phyloP scores from a whole-genome alignment of 2,888 invertebrate genomes.

The Amiota mariae region DNA sequence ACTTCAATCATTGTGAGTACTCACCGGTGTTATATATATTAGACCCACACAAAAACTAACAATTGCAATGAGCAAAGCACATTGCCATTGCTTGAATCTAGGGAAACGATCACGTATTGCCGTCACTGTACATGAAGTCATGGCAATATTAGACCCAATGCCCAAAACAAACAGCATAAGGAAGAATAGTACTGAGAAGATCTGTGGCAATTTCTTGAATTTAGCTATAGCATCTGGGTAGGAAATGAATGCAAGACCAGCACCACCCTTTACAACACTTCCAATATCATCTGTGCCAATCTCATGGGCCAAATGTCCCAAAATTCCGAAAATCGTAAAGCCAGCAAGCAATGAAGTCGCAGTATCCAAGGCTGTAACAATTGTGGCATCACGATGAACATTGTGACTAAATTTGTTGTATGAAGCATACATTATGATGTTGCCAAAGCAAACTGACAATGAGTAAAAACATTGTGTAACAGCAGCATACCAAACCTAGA shows the following conservation, averaged over 20 bases:
- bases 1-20: slow-evolving; percentile 46
- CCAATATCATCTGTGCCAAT: slow-evolving; percentile 74
- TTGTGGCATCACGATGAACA: slow-evolving; percentile 77
- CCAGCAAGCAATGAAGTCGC: slow-evolving; percentile 77
- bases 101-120: slow-evolving; percentile 75
- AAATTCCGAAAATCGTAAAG: slow-evolving; percentile 76
- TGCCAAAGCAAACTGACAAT: slow-evolving; percentile 78
- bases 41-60: slow-evolving; percentile 77
- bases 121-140: slow-evolving; percentile 75
- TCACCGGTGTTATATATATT: slow-evolving; percentile 80
- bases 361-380: slow-evolving; percentile 76
- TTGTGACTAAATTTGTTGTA: slow-evolving; percentile 78
- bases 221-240: slow-evolving; percentile 78
- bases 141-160: slow-evolving; percentile 75
- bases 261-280: slow-evolving; percentile 75
- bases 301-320: slow-evolving; percentile 76
- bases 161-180: slow-evolving; percentile 77
- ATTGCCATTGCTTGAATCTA: slow-evolving; percentile 74
- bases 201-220: slow-evolving; percentile 76
- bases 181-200: slow-evolving; percentile 77
- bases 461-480: slow-evolving; percentile 80
- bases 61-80: slow-evolving; percentile 74
- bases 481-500: slow-evolving; percentile 79
- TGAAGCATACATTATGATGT: slow-evolving; percentile 78
- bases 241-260: slow-evolving; percentile 77